Evolutionary conservation across 2,888 invertebrate species (phyloP), one percentile per base, ranked within the genome.

Genomic region (Eilema depressum): DNA sequence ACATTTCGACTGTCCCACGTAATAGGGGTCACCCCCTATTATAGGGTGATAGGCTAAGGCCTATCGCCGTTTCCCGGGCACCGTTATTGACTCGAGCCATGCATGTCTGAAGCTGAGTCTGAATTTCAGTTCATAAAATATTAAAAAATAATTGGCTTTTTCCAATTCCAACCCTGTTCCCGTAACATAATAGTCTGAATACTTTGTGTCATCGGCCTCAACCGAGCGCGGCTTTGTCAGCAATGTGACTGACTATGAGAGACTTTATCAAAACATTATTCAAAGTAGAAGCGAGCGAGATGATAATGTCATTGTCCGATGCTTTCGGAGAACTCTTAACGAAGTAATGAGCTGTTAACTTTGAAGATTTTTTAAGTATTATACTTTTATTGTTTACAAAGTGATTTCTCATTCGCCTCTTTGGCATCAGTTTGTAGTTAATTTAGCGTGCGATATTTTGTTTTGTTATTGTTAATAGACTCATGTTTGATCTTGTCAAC

Each of bases 211-310:
- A 63, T 66, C 37, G 37, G 68, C 66, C 65, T 59, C 30, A 72
- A 66, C 70, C 71, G 71, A 75, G 72, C 63, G 70, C 69, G 75
- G 80, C 80, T 78, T 82, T 77, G 82, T 83, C 82, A 81, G 73
- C 74, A 73, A 66, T 65, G 66, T 81, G 82, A 80, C 83, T 81
- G 76, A 66, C 73, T 76, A 56, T 63, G 63, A 69, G 70, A 28
- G 68, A 73, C 66, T 69, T 72, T 73, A 74, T 76, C 77, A 74
- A 67, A 73, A 75, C 68, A 69, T 79, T 75, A 76, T 70, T 66
- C 69, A 69, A 68, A 74, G 69, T 71, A 70, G 66, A 74, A 62
- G 47, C 41, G 47, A 70, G 71, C 41, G 47, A 70, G 71, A 75
- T 70, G 69, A 65, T 68, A 30, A 63, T 53, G 67, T 63, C 61